These are phyloP conservation scores for Mus spicilegus DNA, from an alignment of 2,113 vertebrate species.

Conservation along the genomic window DNA sequence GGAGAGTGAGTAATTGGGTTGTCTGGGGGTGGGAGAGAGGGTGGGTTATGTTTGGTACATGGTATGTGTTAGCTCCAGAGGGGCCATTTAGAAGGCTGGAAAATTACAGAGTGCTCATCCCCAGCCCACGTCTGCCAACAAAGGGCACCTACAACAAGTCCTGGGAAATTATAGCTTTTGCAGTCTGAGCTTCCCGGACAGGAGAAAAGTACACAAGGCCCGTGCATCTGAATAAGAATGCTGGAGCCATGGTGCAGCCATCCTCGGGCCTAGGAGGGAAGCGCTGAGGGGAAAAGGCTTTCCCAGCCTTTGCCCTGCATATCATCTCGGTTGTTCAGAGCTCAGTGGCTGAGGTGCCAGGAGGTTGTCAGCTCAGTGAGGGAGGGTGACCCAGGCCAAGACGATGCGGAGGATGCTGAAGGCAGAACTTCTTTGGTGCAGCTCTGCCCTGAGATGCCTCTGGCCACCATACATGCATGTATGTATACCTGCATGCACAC, in stretches of 20 bases:
- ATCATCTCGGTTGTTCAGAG: background rate
- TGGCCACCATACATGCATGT: background rate
- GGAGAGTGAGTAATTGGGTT: constrained; percentile 43
- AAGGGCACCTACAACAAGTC: constrained; percentile 69
- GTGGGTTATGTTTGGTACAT: constrained; percentile 52
- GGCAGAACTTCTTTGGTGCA: background rate
- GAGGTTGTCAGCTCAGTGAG: background rate
- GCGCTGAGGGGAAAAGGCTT: background rate
- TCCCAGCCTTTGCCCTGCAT: background rate
- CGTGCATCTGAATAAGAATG: background rate
- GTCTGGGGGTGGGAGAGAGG: constrained; percentile 37
- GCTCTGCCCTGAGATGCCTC: background rate
- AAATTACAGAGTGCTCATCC: constrained; percentile 74
- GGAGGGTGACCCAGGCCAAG: background rate
- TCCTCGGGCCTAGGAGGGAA: background rate
- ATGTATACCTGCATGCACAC: too few relatives aligned
- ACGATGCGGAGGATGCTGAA: background rate
- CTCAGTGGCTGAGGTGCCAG: accelerated
- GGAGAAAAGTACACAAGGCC: constrained; percentile 5
- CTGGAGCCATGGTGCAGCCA: background rate
- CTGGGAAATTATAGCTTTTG: constrained; percentile 69
- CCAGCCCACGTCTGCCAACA: constrained; percentile 67
- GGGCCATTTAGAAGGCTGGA: constrained; percentile 56
- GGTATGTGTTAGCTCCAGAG: constrained; percentile 33
- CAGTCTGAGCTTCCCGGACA: constrained; percentile 40